phyloP scores from a whole-genome alignment of 1,140 invertebrate genomes.

The Hestina assimilis region DNA sequence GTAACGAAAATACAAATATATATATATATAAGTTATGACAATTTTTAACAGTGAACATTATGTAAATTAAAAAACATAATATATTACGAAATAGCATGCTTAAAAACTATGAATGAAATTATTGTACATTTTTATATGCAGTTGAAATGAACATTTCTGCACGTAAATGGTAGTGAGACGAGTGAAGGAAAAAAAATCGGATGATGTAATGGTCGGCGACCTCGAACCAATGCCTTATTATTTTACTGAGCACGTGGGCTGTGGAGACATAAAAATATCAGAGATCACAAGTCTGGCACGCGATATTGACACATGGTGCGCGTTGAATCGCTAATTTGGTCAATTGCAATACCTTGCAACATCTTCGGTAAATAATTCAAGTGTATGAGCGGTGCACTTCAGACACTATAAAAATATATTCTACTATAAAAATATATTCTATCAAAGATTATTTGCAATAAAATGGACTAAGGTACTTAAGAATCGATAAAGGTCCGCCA shows the following conservation, averaged over 20 bases:
- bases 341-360: constrained; percentile 2
- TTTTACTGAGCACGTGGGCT: constrained; percentile 38
- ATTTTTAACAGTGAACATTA: constrained; percentile 9
- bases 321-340: constrained; percentile 1
- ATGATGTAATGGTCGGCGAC: constrained; percentile 46
- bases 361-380: neutral
- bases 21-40: neutral
- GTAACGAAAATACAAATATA: neutral
- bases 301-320: constrained; percentile 22
- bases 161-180: constrained; percentile 3
- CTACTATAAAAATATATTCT: no score
- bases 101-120: constrained; percentile 23
- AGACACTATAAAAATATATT: neutral
- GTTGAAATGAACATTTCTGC: constrained; percentile 17
- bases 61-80: constrained; percentile 7
- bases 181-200: constrained; percentile 29
- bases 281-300: constrained; percentile 21
- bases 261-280: constrained; percentile 26
- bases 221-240: constrained; percentile 34
- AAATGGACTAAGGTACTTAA: no score
- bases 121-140: constrained; percentile 9
- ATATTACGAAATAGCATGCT: constrained; percentile 22
- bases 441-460: no score
- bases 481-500: no score
- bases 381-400: neutral